Evolutionary conservation across 2,113 vertebrate genomes (phyloP).

Genomic region (Pseudopipra pipra): DNA sequence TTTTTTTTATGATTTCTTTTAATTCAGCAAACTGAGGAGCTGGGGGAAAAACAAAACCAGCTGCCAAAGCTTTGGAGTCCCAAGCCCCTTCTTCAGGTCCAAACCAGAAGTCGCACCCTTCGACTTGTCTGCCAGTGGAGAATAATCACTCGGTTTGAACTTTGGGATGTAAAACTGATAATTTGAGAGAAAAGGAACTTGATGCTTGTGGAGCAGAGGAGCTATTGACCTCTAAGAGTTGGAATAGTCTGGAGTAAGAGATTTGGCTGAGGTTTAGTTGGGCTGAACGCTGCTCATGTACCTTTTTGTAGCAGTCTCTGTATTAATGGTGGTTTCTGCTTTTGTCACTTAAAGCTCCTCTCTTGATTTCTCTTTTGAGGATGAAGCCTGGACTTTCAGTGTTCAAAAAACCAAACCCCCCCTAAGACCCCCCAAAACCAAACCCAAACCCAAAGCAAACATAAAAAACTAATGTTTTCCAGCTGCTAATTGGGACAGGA

Average conservation of each 20-base stretch:
- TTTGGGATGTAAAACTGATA: neutral
- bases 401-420: neutral
- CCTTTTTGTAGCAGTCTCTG: neutral
- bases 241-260: neutral
- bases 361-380: neutral
- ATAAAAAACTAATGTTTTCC: neutral
- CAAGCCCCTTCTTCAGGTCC: neutral
- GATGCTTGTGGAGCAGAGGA: neutral
- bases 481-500: neutral
- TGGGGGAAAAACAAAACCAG: neutral
- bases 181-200: neutral
- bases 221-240: neutral
- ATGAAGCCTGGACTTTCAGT: neutral
- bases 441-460: neutral
- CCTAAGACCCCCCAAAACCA: neutral
- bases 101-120: neutral
- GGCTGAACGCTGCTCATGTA: neutral
- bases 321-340: accelerated
- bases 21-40: neutral
- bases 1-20: neutral
- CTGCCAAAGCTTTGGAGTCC: neutral
- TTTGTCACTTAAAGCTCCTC: neutral
- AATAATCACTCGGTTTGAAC: neutral
- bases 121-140: neutral
- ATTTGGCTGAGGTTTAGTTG: neutral